phyloP scores from a whole-genome alignment of 2,797 vertebrate species.

The Babyrousa celebensis region DNA sequence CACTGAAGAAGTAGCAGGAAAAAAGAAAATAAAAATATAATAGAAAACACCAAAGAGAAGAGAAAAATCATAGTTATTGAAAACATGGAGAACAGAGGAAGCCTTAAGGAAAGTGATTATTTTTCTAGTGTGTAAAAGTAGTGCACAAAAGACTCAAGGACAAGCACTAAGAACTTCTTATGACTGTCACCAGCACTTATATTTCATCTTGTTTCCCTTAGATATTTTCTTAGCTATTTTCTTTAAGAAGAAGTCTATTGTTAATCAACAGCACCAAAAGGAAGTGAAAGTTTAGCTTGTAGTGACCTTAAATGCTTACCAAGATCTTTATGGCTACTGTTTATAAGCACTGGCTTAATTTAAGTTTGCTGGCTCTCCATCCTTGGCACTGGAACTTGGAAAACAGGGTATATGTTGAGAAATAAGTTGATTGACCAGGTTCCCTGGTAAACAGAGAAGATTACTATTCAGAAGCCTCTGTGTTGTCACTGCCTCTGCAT shows the following conservation, averaged over 20 bases:
- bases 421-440: background rate
- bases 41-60: slow-evolving; percentile 40
- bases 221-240: slow-evolving; percentile 46
- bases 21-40: slow-evolving; percentile 42
- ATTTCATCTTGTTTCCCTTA: slow-evolving; percentile 20
- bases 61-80: slow-evolving; percentile 38
- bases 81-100: slow-evolving; percentile 13
- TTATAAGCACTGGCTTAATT: background rate
- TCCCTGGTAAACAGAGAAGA: background rate
- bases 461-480: background rate
- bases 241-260: slow-evolving; percentile 41
- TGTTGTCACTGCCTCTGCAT: no score
- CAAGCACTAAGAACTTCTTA: background rate
- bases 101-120: background rate
- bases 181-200: background rate
- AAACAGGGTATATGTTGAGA: background rate
- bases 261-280: slow-evolving; percentile 11
- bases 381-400: background rate
- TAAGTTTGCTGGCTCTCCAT: background rate
- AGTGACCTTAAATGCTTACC: background rate
- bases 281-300: background rate
- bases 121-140: slow-evolving; percentile 40
- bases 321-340: background rate
- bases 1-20: slow-evolving; percentile 1
- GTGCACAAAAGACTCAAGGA: background rate